Evolutionary conservation across 2,888 invertebrate genomes (phyloP).

Genomic region (Hyles lineata): DNA sequence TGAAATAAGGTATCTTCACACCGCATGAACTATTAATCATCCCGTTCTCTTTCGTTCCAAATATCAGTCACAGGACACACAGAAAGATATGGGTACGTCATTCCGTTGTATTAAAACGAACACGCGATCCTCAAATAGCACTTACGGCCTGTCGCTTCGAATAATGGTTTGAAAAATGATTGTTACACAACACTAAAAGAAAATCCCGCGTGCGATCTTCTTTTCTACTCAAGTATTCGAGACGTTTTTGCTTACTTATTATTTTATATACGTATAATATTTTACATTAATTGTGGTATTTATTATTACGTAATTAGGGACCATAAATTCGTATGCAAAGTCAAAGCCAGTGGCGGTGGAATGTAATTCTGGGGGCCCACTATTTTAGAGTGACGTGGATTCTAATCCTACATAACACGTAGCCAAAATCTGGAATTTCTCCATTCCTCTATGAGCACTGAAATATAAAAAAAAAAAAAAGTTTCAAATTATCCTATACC

Average conservation of each 20-base stretch:
- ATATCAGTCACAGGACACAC: constrained; percentile 20
- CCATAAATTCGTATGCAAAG: too few relatives aligned
- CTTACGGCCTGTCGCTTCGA: constrained; percentile 7
- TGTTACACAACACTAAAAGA: constrained; percentile 4
- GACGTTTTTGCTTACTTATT: background rate
- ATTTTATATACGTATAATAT: background rate
- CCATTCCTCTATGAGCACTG: too few relatives aligned
- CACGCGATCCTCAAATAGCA: constrained; percentile 14
- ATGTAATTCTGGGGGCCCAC: too few relatives aligned
- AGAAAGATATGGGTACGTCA: constrained; percentile 22
- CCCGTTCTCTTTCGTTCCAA: constrained; percentile 13
- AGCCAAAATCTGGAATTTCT: too few relatives aligned
- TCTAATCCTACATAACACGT: too few relatives aligned
- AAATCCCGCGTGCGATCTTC: constrained; percentile 6
- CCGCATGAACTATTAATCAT: constrained; percentile 24
- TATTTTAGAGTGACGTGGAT: too few relatives aligned
- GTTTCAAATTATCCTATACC: too few relatives aligned
- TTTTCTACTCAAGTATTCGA: background rate
- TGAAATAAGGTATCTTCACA: too few relatives aligned
- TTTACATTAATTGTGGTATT: background rate
- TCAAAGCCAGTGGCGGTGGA: too few relatives aligned
- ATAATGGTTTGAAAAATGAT: constrained; percentile 27
- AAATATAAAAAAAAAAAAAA: too few relatives aligned
- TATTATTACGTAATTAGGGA: too few relatives aligned
- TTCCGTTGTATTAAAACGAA: constrained; percentile 24